Base-by-base conservation (phyloP, 2,797 vertebrate genomes). In the Takifugu ocellatus region DNA sequence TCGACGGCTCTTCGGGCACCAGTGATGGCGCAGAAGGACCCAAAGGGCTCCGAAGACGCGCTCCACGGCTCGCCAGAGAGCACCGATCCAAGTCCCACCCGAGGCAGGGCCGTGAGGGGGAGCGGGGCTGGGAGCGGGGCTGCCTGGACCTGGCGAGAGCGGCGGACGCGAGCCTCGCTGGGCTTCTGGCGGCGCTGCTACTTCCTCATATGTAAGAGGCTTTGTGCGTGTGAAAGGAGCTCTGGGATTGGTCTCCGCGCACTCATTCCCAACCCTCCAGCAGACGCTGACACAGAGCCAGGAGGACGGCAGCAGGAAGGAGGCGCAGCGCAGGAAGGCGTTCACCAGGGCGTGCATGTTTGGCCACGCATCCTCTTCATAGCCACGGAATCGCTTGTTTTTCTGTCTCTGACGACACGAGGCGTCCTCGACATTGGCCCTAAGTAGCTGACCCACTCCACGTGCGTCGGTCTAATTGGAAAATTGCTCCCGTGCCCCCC, bases 181-280 rank as follows among this genome's bases (percentile, higher is more conserved):
- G 63, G 75, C 72, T 70, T 76, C 70, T 72, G 16, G 66, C 51
- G 45, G 65, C 44, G 66, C 68, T 68, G 74, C 73, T 74, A 90
- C 91, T 93, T 93, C 91, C 92, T 92, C 84, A 84, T 91, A 83
- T 90, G 90, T 77, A 88, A 91, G 91, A 89, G 86, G 90, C 90
- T 91, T 87, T 88, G 56, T 84, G 82, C 79, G 64, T 81, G 81
- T 89, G 85, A 90, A 77, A 83, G 88, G 87, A 85, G 89, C 89
- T 79, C 88, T 81, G 79, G 87, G 90, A 90, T 91, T 91, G 92
- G 90, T 82, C 77, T 88, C 79, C 25, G 82, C 87, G 70, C 81
- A 72, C 63, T 86, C 87, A 62, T 66, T 85, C 84, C 88, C 91
- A 84, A 74, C 85, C 90, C 93, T 91, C 86, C 83, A 82, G 82